Conservation (phyloP, 2,113 vertebrate genomes). For the Poecilia latipinna region DNA sequence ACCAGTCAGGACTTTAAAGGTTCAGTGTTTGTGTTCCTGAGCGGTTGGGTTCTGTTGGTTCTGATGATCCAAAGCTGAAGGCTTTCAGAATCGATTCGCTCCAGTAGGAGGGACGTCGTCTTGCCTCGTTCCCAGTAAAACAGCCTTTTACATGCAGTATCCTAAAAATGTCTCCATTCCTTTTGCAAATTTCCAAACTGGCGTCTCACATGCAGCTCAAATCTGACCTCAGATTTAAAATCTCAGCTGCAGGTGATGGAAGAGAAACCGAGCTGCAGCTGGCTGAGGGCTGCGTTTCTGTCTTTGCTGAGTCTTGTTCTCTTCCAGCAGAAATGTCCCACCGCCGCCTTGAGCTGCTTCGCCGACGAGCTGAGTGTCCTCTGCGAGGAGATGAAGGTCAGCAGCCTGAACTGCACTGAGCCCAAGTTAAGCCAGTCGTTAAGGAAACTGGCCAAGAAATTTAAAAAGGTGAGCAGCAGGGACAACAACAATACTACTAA, state of each 20-base stretch:
- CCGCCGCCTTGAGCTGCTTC: conserved; percentile 37
- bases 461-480: conserved; percentile 13
- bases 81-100: too few species aligned
- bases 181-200: too few species aligned
- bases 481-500: not conserved
- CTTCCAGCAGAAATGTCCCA: conserved; percentile 52
- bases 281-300: not conserved
- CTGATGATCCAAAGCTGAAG: too few species aligned
- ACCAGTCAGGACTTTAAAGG: too few species aligned
- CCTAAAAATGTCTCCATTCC: too few species aligned
- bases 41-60: too few species aligned
- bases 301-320: not conserved
- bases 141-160: too few species aligned
- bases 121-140: too few species aligned
- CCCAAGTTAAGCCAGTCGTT: not conserved
- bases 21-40: too few species aligned
- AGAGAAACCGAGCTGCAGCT: too few species aligned
- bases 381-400: not conserved
- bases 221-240: not conserved
- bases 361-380: conserved; percentile 36
- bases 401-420: not conserved
- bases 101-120: too few species aligned
- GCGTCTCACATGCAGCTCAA: not conserved
- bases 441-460: not conserved
- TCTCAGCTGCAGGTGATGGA: too few species aligned